Evolutionary conservation across 2,797 vertebrate genomes (phyloP), one percentile per base, ranked within the genome.

Genomic region (Clarias platycephalus): DNA sequence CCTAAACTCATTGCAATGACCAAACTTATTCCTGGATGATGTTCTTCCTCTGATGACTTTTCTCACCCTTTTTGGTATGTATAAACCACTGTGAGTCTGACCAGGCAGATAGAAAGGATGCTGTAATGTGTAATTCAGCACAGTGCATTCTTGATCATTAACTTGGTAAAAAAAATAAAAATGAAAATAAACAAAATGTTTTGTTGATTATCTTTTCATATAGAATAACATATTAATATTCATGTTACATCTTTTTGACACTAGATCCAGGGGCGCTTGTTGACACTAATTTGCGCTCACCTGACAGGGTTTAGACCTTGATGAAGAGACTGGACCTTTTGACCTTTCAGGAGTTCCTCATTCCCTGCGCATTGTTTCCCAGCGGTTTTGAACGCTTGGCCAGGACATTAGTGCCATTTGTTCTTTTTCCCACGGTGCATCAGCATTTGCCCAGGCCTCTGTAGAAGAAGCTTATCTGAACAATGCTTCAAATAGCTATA

Each of bases 341-440:
- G 64, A 82, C 71, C 80, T 79, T 53, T 79, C 40, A 67, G 75
- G 44, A 63, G 84, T 78, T 67, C 70, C 53, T 83, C 87, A 86
- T 85, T 89, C 80, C 83, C 66, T 34, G 8, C 40, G 71, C 81
- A 88, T 88, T 89, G 83, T 87, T 87, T 87, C 75, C 68, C 84
- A 83, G 44, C 34, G n/a, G 78, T 85, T 84, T 82, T 60, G 72
- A 76, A 85, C 87, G 89, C 82, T 85, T 86, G 90, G 90, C 88
- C 89, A 88, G 62, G 72, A 87, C 13, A 83, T 86, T 88, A 81
- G 40, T 71, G 86, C 93, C 95, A 94, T 95, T 94, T 95, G 95
- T 93, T 94, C 93, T 94, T 94, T 95, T 95, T 96, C 95, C 95
- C 95, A 96, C 95, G 94, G 92, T 95, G 88, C 83, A 90, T 86